Conservation (phyloP, 2,113 vertebrate genomes). For the Clarias magur region DNA sequence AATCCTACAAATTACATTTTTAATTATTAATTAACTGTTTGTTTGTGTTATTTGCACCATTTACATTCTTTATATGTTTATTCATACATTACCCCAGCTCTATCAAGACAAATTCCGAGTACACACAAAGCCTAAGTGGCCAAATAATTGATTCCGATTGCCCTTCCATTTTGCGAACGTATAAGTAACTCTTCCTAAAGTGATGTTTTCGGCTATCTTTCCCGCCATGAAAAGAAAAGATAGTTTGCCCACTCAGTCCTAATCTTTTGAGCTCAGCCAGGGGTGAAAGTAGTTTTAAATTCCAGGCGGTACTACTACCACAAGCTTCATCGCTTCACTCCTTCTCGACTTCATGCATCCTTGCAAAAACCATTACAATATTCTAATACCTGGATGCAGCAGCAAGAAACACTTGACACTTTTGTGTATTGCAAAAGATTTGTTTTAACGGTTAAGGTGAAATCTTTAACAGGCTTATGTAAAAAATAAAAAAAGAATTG, state of each 20-base stretch:
- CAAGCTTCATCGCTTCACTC: too few species aligned
- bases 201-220: background rate
- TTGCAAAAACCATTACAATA: too few species aligned
- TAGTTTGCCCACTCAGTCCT: background rate
- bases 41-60: background rate
- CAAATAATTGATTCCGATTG: background rate
- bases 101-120: background rate
- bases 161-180: background rate
- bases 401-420: too few species aligned
- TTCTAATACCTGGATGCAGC: too few species aligned
- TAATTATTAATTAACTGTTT: background rate
- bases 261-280: background rate
- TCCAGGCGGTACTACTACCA: too few species aligned
- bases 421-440: too few species aligned
- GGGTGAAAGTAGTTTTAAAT: too few species aligned
- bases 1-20: background rate
- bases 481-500: too few species aligned
- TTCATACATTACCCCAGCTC: background rate
- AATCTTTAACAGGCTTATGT: too few species aligned
- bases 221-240: background rate
- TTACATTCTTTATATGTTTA: background rate
- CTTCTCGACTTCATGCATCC: too few species aligned
- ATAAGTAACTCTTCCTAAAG: background rate
- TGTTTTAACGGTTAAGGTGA: too few species aligned
- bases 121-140: background rate